Base-by-base conservation (phyloP, 2,888 invertebrate species). In the Calliopum simillimum region DNA sequence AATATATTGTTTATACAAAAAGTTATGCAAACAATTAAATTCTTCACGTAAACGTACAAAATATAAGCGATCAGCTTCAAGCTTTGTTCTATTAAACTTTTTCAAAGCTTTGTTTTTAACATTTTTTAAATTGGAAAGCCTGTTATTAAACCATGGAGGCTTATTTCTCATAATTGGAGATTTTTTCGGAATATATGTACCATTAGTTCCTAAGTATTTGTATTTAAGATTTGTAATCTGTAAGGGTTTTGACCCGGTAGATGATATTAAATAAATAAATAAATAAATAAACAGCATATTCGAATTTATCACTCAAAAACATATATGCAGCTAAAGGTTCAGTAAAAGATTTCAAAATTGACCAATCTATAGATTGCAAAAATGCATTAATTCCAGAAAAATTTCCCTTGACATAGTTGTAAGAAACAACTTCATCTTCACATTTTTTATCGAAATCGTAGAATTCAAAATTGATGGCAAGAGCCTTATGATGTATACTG, bases 41-140 rank as follows among this genome's bases (percentile, higher is more conserved):
- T 47, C 47, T 4, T 47, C 47, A 47, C 47, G 47, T 47, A 47
- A 47, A 47, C 47, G 47, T 6, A 47, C 47, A 47, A 47, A 47
- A 47, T 47, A 47, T 47, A 47, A 47, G 2, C 47, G 47, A 47
- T 47, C 4, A 47, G 47, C 47, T 47, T 47, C 47, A 13, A 47
- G 47, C 47, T 47, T 47, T 47, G 47, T 47, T 47, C 47, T 47
- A 47, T 47, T 47, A 4, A 47, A 47, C 47, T 47, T 47, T n/a
- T 47, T 47, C n/a, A 47, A 47, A 47, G 47, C 6, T 47, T 5
- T 44, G n/a, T n/a, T n/a, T n/a, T n/a, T n/a, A n/a, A n/a, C n/a
- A n/a, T n/a, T n/a, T n/a, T n/a, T n/a, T n/a, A n/a, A n/a, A n/a
- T n/a, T n/a, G n/a, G n/a, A n/a, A n/a, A n/a, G n/a, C n/a, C n/a